Evolutionary conservation across 1,140 invertebrate genomes (phyloP).

Genomic region (Drosophila elegans): DNA sequence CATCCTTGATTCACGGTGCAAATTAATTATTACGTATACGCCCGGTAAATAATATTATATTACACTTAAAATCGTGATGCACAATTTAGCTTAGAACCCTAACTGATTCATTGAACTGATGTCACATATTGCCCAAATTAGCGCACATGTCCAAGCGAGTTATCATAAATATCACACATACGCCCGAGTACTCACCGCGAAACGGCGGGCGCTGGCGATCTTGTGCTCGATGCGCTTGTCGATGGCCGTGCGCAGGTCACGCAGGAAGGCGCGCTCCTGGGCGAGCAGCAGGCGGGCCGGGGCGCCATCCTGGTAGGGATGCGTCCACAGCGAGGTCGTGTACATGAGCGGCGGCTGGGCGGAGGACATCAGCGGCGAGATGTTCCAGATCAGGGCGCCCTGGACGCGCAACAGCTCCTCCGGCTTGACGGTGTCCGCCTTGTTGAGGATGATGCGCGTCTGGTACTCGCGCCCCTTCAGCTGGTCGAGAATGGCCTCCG

Average conservation of each 20-base stretch:
- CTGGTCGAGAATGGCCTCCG: constrained; percentile 96
- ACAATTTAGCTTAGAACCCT: no score
- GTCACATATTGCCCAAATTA: no score
- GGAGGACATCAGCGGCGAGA: constrained; percentile 96
- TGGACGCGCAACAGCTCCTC: constrained; percentile 97
- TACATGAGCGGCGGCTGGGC: constrained; percentile 98
- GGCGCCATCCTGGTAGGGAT: constrained; percentile 92
- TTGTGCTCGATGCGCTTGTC: constrained; percentile 96
- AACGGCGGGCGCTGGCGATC: constrained; percentile 95
- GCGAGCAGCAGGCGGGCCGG: constrained; percentile 91
- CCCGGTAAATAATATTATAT: no score
- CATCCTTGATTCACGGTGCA: no score
- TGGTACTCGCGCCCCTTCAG: constrained; percentile 96
- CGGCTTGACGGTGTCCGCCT: constrained; percentile 96
- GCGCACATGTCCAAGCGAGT: no score
- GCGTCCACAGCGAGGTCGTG: constrained; percentile 95
- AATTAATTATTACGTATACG: background rate
- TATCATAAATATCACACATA: background rate
- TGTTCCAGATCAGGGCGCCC: constrained; percentile 97
- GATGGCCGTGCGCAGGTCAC: constrained; percentile 93
- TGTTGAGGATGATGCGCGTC: constrained; percentile 96
- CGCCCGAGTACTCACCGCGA: constrained; percentile 89
- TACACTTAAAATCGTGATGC: no score
- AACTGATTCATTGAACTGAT: no score
- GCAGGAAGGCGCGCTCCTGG: constrained; percentile 94